A percentile compares a stretch with the other conserved stretches of the same genome.
Evolutionary conservation across 2,888 invertebrate species (phyloP).

Genomic region (Caenorhabditis sp.): DNA sequence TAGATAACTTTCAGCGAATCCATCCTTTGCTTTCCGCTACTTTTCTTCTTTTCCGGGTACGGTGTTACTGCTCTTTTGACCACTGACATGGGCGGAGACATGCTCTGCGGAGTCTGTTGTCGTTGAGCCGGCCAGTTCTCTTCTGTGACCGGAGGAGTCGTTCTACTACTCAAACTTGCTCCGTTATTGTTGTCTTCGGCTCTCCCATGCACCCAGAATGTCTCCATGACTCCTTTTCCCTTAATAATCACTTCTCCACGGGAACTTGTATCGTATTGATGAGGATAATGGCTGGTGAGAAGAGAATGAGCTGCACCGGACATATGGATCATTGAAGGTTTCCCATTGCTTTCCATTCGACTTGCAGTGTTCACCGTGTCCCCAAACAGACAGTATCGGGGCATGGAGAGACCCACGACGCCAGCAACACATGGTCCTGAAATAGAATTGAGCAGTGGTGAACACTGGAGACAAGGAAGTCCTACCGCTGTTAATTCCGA

Average conservation of each 20-base stretch:
- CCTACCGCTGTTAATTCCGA: slow-evolving; percentile 78
- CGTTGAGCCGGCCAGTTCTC: slow-evolving; percentile 28
- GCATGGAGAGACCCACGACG: slow-evolving; percentile 78
- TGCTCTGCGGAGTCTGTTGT: slow-evolving; percentile 21
- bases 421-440: slow-evolving; percentile 68
- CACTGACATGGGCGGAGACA: slow-evolving; percentile 21
- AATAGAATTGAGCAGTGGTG: neutral
- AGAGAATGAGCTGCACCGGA: slow-evolving; percentile 72
- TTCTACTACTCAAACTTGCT: slow-evolving; percentile 17
- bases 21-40: neutral
- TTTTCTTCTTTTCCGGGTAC: slow-evolving; percentile 25
- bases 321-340: slow-evolving; percentile 75
- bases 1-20: slow-evolving; percentile 31
- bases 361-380: slow-evolving; percentile 80
- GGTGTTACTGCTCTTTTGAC: slow-evolving; percentile 33
- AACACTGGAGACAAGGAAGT: neutral
- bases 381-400: slow-evolving; percentile 79
- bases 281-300: slow-evolving; percentile 70
- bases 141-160: slow-evolving; percentile 31
- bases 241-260: slow-evolving; percentile 78
- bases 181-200: neutral
- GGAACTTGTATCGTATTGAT: slow-evolving; percentile 73
- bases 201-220: slow-evolving; percentile 52
- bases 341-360: slow-evolving; percentile 79
- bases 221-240: slow-evolving; percentile 68